Percentiles rank a stretch among this genome's conserved stretches.
phyloP scores from a whole-genome alignment of 1,140 invertebrate genomes.

The Pseudomyrmex cubaensis region DNA sequence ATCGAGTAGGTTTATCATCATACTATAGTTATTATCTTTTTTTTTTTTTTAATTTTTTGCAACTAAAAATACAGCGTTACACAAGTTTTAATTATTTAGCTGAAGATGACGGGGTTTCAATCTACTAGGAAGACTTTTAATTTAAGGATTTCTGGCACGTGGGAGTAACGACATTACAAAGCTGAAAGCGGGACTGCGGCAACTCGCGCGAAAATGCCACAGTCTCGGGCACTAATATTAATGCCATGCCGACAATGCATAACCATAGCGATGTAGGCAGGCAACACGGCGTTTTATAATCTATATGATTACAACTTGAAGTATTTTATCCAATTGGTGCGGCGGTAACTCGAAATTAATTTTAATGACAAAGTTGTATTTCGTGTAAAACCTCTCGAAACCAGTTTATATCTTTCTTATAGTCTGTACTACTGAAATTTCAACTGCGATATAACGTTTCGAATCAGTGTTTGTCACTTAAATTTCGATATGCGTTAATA shows the following conservation, averaged over 20 bases:
- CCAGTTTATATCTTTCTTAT: background rate
- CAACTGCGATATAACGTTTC: background rate
- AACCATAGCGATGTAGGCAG: background rate
- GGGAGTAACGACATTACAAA: background rate
- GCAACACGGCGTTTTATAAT: no score
- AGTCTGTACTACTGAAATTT: background rate
- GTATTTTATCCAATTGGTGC: background rate
- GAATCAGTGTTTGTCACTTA: no score
- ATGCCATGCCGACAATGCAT: constrained; percentile 23
- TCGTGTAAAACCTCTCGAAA: background rate
- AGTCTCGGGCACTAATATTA: constrained; percentile 25
- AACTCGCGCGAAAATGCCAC: constrained; percentile 30
- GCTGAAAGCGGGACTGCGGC: constrained; percentile 5
- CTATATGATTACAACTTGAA: background rate
- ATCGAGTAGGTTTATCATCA: background rate
- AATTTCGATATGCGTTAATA: no score
- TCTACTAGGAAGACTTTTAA: background rate
- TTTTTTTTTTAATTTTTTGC: background rate
- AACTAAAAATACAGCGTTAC: background rate
- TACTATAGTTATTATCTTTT: background rate
- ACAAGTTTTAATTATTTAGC: background rate
- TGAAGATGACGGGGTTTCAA: background rate
- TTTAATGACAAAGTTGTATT: background rate
- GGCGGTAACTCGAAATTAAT: background rate
- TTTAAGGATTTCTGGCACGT: constrained; percentile 1